Conservation (phyloP, 2,797 vertebrate species). For the Moxostoma hubbsi region DNA sequence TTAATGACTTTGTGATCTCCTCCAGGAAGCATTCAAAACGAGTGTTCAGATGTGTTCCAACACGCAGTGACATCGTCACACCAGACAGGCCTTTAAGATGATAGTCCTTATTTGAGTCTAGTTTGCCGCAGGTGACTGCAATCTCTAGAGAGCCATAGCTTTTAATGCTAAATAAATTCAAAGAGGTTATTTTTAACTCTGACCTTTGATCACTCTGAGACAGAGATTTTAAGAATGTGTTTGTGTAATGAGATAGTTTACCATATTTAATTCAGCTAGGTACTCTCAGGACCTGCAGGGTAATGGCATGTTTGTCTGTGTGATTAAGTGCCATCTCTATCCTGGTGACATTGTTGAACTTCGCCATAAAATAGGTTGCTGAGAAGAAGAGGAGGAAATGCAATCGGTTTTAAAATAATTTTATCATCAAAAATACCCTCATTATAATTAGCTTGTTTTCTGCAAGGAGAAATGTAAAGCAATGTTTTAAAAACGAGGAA, state of each 20-base stretch:
- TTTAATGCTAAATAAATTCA: constrained; percentile 59
- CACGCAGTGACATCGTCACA: constrained; percentile 16
- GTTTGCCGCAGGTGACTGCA: constrained; percentile 54
- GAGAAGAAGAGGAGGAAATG: constrained; percentile 24
- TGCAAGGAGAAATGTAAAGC: constrained; percentile 52
- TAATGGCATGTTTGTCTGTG: constrained; percentile 79
- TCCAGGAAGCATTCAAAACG: constrained; percentile 60
- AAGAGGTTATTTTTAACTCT: constrained; percentile 53
- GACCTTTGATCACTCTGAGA: constrained; percentile 75
- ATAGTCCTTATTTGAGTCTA: constrained; percentile 48
- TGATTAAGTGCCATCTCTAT: constrained; percentile 76
- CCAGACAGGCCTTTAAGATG: constrained; percentile 50
- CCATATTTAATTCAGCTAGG: constrained; percentile 74
- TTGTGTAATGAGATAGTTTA: constrained; percentile 79
- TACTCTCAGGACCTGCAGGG: constrained; percentile 73
- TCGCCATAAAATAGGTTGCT: constrained; percentile 64
- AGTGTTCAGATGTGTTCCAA: constrained; percentile 40
- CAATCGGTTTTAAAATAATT: constrained; percentile 49
- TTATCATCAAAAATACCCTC: constrained; percentile 50
- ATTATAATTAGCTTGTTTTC: constrained; percentile 65
- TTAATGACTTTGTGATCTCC: constrained; percentile 64
- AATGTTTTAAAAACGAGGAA: constrained; percentile 56
- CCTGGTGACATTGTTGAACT: constrained; percentile 75
- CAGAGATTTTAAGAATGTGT: constrained; percentile 75
- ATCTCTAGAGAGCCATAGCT: constrained; percentile 44